Conservation (phyloP, 2,797 vertebrate genomes). For the Gobio occitaniae region DNA sequence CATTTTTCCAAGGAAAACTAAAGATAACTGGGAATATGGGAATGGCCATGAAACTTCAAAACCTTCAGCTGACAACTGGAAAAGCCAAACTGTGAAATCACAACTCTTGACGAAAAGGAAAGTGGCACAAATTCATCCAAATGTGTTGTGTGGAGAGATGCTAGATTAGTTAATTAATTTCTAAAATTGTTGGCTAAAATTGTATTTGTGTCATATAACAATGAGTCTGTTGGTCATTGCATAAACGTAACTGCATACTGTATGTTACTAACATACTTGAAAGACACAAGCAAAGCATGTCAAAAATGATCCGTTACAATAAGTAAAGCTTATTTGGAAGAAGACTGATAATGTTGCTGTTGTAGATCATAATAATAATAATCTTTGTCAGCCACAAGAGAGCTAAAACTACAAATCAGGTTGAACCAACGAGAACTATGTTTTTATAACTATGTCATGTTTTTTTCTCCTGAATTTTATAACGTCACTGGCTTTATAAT, state of each 20-base stretch:
- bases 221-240: background rate
- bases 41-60: conserved; percentile 95
- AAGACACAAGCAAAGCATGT: background rate
- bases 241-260: background rate
- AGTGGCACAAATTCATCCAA: background rate
- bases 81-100: conserved; percentile 90
- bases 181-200: background rate
- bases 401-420: background rate
- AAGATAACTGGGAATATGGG: conserved; percentile 93
- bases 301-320: background rate
- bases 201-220: background rate
- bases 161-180: background rate
- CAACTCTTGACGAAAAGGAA: background rate
- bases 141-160: background rate
- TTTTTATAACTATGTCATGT: background rate
- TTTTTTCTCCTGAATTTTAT: background rate
- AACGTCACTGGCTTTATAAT: background rate
- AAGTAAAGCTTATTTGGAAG: background rate
- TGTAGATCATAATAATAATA: background rate
- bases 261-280: background rate
- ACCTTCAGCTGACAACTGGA: conserved; percentile 84
- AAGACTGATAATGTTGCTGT: background rate
- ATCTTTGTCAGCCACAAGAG: background rate
- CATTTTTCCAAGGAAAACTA: conserved; percentile 94
- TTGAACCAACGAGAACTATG: background rate